Conservation (phyloP, 2,888 invertebrate species). For the Drosophila neutralis region DNA sequence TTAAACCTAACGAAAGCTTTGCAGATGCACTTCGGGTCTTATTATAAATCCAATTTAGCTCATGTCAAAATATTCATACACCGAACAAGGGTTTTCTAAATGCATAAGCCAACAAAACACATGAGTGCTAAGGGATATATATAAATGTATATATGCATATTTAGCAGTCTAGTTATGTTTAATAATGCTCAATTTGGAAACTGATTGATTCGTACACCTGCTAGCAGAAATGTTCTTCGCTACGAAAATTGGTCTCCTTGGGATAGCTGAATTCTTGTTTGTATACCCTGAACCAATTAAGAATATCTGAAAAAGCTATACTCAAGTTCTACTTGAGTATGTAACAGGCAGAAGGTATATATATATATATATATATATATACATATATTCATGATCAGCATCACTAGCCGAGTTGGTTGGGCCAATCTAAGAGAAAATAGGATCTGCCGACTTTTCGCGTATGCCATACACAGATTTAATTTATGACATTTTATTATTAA, state of each 20-base stretch:
- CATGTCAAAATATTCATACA: constrained; percentile 14
- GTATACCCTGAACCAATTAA: neutral
- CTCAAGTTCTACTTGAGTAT: neutral
- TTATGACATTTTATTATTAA: neutral
- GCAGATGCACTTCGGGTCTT: constrained; percentile 18
- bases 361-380: neutral
- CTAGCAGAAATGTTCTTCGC: constrained; percentile 59
- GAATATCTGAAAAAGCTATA: neutral
- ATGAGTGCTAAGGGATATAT: neutral
- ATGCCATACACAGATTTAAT: neutral
- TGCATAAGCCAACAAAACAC: neutral
- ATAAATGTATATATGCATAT: neutral
- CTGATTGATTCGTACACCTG: constrained; percentile 66
- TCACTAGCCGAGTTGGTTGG: neutral
- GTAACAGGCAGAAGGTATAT: neutral
- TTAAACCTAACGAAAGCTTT: constrained; percentile 9
- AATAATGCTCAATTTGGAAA: constrained; percentile 59
- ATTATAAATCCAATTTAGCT: constrained; percentile 31
- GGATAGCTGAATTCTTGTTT: neutral
- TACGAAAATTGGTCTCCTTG: constrained; percentile 11
- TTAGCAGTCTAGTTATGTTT: constrained; percentile 22
- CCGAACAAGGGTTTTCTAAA: neutral
- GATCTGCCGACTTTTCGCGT: neutral
- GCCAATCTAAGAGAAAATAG: neutral
- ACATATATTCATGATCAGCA: neutral